Base-by-base conservation (phyloP, 2,797 vertebrate genomes). In the Helicolenus hilgendorfi region DNA sequence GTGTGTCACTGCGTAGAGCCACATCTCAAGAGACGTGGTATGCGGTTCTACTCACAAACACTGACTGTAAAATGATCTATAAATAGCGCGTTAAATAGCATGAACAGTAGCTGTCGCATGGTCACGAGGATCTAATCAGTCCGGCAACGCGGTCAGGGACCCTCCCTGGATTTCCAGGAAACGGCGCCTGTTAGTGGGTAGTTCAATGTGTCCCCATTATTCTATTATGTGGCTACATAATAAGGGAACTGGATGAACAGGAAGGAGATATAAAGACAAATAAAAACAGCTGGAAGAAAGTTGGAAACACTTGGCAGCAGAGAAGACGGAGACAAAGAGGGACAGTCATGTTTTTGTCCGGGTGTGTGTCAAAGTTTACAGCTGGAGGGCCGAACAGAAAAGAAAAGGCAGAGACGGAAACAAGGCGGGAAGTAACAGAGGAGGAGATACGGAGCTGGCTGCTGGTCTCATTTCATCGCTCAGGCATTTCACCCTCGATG, bases 381-480 rank as follows among this genome's bases (percentile, higher is more conserved):
- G 18, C 22, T 7, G 13, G 45, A 15, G 36, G n/a, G 45, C 11
- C 10, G 22, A 77, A 85, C 55, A 31, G 11, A 29, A 62, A 36
- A 36, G 53, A 20, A n/a, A 20, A n/a, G n/a, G 15, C 11, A 62
- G 67, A 59, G 11, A 72, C 6, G 13, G 53, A 88, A 82, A 70
- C 35, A 10, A 49, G 62, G 75, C 55, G 22, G 20, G 24, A 64
- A 78, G 65, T 65, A 79, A 72, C 11, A 81, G 49, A 64, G 1
- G 20, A 22, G 33, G 29, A 24, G 38, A 71, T 67, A 5, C 2
- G 2, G 20, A 49, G 62, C 67, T 13, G 58, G 56, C 27, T 41
- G 4, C 77, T 75, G 64, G 84, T 87, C 80, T 79, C 38, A 74
- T 27, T 85, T 31, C 35, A 80, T 76, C 18, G 56, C 26, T 69